phyloP scores from a whole-genome alignment of 2,888 invertebrate genomes.

The Galerucella nymphaeae region DNA sequence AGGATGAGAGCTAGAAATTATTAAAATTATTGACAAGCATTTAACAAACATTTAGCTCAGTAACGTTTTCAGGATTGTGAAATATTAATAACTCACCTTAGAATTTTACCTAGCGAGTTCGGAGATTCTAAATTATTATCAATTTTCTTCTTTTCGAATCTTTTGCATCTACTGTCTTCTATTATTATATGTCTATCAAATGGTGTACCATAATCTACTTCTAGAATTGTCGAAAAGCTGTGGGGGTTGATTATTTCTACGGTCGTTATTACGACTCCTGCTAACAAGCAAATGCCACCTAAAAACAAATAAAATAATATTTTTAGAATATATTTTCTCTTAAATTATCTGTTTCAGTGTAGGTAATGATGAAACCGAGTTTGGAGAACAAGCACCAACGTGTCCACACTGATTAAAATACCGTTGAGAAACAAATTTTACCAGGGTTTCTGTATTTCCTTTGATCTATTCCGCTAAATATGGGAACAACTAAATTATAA shows the following conservation, averaged over 20 bases:
- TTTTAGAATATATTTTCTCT: too few relatives aligned
- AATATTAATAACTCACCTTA: slow-evolving; percentile 67
- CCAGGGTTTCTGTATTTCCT: too few relatives aligned
- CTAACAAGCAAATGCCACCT: slow-evolving; percentile 83
- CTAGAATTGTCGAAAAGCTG: slow-evolving; percentile 89
- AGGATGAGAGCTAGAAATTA: too few relatives aligned
- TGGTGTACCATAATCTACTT: slow-evolving; percentile 94
- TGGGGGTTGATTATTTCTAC: slow-evolving; percentile 90
- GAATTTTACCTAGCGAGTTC: slow-evolving; percentile 72
- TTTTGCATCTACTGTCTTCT: slow-evolving; percentile 83
- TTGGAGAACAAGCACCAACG: too few relatives aligned
- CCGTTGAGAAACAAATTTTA: too few relatives aligned
- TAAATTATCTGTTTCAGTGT: too few relatives aligned
- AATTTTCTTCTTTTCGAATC: slow-evolving; percentile 71
- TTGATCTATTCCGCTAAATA: too few relatives aligned
- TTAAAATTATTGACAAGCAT: not conserved
- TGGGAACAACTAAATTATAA: too few relatives aligned
- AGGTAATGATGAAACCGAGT: too few relatives aligned
- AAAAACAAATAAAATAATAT: slow-evolving; percentile 47
- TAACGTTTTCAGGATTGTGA: not conserved
- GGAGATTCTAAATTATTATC: slow-evolving; percentile 70
- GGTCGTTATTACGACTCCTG: slow-evolving; percentile 83
- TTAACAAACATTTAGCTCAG: not conserved
- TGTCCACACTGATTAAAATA: too few relatives aligned
- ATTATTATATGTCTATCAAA: slow-evolving; percentile 93